Conservation (phyloP, 2,888 invertebrate species). For the Leptopilina myrica region DNA sequence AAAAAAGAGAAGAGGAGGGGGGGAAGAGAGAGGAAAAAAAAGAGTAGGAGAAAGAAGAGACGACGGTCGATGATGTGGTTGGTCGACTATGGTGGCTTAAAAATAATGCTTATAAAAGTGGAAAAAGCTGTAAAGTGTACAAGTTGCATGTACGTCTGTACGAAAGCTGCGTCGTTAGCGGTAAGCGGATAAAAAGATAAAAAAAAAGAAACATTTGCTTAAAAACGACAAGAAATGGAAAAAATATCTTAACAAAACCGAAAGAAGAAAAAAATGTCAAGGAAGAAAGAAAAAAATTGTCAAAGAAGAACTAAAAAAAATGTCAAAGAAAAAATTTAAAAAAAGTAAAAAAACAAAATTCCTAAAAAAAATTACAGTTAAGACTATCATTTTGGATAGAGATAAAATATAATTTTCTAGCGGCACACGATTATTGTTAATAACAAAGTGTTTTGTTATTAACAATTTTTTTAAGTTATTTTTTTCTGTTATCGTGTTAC, state of each 20-base stretch:
- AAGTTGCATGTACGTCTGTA: neutral
- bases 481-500: neutral
- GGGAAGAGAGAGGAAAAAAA: neutral
- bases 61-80: neutral
- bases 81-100: slow-evolving; percentile 31
- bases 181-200: neutral
- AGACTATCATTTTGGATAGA: neutral
- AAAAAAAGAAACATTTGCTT: neutral
- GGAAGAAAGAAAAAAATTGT: neutral
- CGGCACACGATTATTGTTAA: neutral
- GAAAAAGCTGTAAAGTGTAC: slow-evolving; percentile 19
- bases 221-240: neutral
- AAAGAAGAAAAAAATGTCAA: neutral
- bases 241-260: neutral
- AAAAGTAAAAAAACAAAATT: no score
- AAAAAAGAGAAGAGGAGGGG: neutral
- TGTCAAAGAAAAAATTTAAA: no score
- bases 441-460: neutral
- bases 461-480: no score
- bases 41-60: neutral
- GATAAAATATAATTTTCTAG: neutral
- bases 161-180: neutral
- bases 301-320: no score
- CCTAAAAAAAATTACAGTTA: no score
- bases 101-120: neutral